Percentiles rank a stretch among this genome's conserved stretches.
Evolutionary conservation across 2,113 vertebrate species (phyloP).

Genomic region (Romanogobio albipinnatus): DNA sequence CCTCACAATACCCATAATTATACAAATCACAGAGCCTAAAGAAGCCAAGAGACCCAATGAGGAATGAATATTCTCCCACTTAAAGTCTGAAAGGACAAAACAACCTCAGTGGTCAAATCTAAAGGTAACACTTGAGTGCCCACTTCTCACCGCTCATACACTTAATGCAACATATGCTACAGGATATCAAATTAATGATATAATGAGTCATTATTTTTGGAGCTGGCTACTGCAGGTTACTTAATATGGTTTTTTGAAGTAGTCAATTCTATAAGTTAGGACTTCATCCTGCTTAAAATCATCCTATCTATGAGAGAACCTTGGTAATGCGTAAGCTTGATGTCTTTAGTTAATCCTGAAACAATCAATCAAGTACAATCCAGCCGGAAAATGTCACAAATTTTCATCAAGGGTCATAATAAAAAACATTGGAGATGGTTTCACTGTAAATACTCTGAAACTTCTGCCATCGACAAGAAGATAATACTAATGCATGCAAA

Average conservation of each 20-base stretch:
- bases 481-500: conserved; percentile 23
- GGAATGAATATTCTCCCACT: conserved; percentile 2
- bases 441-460: conserved; percentile 18
- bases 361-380: not conserved
- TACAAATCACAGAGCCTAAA: conserved; percentile 13
- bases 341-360: conserved; percentile 5
- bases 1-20: conserved; percentile 33
- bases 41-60: conserved; percentile 18
- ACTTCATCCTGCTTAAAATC: not conserved
- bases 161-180: not conserved
- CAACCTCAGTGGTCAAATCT: not conserved
- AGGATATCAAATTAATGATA: conserved; percentile 29
- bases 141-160: not conserved
- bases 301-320: not conserved
- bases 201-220: not conserved
- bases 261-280: not conserved
- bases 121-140: not conserved
- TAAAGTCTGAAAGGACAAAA: conserved; percentile 10
- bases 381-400: not conserved
- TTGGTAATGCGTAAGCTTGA: not conserved
- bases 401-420: not conserved
- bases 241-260: not conserved
- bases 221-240: conserved; percentile 12
- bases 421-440: not conserved
- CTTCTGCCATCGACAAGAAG: not conserved